phyloP scores from a whole-genome alignment of 30 jellyfish, hydroid and myxozoan species.

The Aurelia coerulea region DNA sequence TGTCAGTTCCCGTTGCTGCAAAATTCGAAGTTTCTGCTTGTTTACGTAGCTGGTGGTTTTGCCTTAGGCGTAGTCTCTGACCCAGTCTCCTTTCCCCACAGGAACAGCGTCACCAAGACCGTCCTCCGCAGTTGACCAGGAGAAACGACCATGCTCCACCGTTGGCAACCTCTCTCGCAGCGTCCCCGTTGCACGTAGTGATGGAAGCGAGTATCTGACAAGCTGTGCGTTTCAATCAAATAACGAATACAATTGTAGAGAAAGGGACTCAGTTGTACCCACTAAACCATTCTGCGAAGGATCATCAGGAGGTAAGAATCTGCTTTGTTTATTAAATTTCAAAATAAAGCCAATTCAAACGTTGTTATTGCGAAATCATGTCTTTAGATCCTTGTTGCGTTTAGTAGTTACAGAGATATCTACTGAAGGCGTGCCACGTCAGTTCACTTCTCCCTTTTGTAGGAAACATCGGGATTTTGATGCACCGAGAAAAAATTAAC shows the following conservation, averaged over 20 bases:
- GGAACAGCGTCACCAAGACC: constrained; percentile 37
- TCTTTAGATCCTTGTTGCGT: no score
- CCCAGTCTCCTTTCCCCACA: not conserved
- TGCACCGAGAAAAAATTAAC: no score
- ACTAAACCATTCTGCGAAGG: constrained; percentile 80
- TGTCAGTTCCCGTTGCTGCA: no score
- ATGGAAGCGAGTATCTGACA: constrained; percentile 97
- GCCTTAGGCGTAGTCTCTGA: not conserved
- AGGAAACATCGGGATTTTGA: no score
- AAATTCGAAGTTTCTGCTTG: no score
- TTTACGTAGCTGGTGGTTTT: not conserved
- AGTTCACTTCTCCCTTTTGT: no score
- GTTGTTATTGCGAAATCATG: no score
- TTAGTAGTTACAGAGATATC: no score
- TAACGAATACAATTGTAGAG: constrained; percentile 66
- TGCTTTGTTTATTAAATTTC: not conserved
- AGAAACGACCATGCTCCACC: constrained; percentile 94
- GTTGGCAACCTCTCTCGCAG: constrained; percentile 95
- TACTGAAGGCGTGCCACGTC: no score
- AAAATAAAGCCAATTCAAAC: not conserved
- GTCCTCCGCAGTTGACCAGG: constrained; percentile 75
- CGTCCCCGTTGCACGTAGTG: constrained; percentile 99
- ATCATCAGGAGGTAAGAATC: constrained; percentile 66
- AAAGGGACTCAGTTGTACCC: constrained; percentile 98
- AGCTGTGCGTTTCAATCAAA: constrained; percentile 95